phyloP scores from a whole-genome alignment of 1,140 invertebrate genomes.

The Pseudomyrmex gracilis region DNA sequence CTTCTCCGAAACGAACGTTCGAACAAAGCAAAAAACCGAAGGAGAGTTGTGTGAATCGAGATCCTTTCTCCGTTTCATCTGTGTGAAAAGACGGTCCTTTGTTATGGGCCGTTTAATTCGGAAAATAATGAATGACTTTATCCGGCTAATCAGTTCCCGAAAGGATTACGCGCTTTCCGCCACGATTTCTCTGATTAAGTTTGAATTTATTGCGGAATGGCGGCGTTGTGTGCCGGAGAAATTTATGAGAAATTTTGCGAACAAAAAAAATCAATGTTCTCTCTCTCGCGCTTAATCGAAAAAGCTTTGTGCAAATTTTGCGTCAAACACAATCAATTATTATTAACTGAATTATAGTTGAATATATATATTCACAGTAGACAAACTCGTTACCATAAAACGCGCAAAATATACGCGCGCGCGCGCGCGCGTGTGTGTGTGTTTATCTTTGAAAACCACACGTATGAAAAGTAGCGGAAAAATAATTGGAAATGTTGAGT shows the following conservation, averaged over 20 bases:
- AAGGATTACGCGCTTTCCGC: not conserved
- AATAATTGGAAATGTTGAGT: not conserved
- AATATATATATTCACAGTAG: not conserved
- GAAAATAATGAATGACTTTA: conserved; percentile 15
- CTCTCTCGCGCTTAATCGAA: not conserved
- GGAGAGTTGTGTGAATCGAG: conserved; percentile 25
- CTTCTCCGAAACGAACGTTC: conserved; percentile 3
- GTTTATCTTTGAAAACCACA: not conserved
- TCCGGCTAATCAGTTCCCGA: not conserved
- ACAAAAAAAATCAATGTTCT: not conserved
- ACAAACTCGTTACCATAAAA: not conserved
- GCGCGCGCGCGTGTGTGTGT: no score
- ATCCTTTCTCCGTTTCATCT: not conserved
- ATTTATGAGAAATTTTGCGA: not conserved
- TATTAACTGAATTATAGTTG: not conserved
- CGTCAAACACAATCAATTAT: not conserved
- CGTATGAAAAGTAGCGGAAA: not conserved
- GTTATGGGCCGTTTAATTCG: not conserved
- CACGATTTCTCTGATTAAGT: conserved; percentile 1
- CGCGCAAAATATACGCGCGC: not conserved
- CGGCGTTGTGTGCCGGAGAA: not conserved
- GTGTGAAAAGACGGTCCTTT: not conserved
- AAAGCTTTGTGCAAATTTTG: not conserved
- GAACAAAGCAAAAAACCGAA: conserved; percentile 28
- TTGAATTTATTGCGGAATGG: not conserved